Evolutionary conservation across 2,797 vertebrate species (phyloP), one percentile per base, ranked within the genome.

Genomic region (Chloroceryle inda): DNA sequence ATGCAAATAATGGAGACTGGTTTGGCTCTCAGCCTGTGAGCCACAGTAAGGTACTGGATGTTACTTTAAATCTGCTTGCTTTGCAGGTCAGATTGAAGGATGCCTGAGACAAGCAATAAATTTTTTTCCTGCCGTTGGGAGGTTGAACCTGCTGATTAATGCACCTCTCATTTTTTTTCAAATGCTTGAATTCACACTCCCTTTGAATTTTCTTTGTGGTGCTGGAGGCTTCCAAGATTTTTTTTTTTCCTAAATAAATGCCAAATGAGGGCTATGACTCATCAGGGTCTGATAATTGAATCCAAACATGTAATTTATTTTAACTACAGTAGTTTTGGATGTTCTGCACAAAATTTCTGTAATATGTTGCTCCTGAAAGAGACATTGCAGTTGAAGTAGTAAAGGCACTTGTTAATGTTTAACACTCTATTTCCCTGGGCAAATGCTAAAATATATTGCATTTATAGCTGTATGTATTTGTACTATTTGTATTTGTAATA

Each of bases 61-160:
- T 96, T 96, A 93, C 92, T 97, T 95, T 94, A 96, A 97, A 97
- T 96, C 45, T 94, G 93, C 96, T 98, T 96, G 91, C 89, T 97
- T 96, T 97, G 84, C 96, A 97, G 95, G 96, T 97, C 89, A 93
- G 88, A 92, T 86, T 97, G 96, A 98, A 97, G 88, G 76, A 97
- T 97, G 76, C 53, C 79, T 96, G 85, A 96, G 93, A 97, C 29
- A 87, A 97, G 93, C 95, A 97, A 95, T 97, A 91, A 87, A 52
- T 97, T 88, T 53, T 69, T 96, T 92, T 52, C 50, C 45, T 73
- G 94, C 92, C 14, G 49, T 82, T 94, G 69, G 71, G 89, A 97
- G 86, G 68, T 68, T 84, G 94, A 79, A 96, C 89, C 49, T 92
- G 84, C 79, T 96, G 95, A 87, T 96, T 95, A 97, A 95, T 97